A percentile compares a stretch with the other conserved stretches of the same genome.
Evolutionary conservation across 2,797 vertebrate species (phyloP).

Genomic region (Peromyscus melanophrys): DNA sequence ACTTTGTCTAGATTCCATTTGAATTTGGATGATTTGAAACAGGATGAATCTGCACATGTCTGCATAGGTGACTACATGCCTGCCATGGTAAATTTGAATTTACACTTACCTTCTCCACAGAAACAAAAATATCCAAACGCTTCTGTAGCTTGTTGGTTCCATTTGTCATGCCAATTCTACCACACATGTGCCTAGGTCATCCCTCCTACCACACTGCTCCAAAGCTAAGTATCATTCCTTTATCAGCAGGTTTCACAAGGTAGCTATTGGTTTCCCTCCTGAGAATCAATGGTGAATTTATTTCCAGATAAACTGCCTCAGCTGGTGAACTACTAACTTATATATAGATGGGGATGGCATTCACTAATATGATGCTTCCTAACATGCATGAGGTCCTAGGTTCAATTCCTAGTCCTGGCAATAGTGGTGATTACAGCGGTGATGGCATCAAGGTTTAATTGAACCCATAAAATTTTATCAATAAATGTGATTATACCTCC

Average conservation of each 20-base stretch:
- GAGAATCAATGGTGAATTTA: neutral
- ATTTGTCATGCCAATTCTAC: neutral
- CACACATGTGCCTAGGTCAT: neutral
- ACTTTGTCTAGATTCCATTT: neutral
- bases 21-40: neutral
- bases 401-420: neutral
- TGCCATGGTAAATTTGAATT: neutral
- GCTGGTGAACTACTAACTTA: no score
- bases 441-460: neutral
- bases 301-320: no score
- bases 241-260: neutral
- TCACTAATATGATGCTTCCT: neutral
- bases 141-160: neutral
- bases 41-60: fast-evolving
- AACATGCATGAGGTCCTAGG: no score
- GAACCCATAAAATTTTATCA: neutral
- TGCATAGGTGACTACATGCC: neutral
- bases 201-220: neutral
- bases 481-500: neutral
- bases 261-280: neutral
- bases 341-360: no score
- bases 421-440: no score
- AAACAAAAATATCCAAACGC: neutral
- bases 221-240: neutral
- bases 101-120: neutral